Percentiles rank a stretch among this genome's conserved stretches.
These are phyloP conservation scores for Horisme vitalbata DNA, from an alignment of 2,888 invertebrate species.

Conservation along the genomic window DNA sequence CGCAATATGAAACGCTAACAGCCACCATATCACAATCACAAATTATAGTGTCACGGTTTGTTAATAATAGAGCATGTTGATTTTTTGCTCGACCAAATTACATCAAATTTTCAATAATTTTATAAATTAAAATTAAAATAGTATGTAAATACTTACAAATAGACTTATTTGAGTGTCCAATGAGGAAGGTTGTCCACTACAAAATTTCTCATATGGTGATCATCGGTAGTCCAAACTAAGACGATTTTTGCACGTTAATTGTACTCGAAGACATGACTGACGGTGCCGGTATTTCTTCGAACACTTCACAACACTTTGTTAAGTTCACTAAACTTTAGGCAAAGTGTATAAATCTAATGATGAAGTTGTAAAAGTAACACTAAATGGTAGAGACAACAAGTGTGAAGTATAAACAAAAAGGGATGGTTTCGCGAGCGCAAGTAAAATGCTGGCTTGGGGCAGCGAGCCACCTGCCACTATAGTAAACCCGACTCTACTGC, in stretches of 20 bases:
- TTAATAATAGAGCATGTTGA: constrained; percentile 17
- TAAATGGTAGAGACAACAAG: constrained; percentile 56
- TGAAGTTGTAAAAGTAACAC: constrained; percentile 40
- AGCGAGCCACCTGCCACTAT: constrained; percentile 72
- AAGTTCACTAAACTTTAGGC: constrained; percentile 41
- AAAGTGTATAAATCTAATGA: constrained; percentile 34
- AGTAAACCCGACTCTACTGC: constrained; percentile 75
- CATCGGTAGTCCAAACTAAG: constrained; percentile 54
- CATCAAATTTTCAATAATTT: no score
- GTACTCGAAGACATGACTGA: constrained; percentile 68
- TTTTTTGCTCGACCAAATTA: constrained; percentile 9
- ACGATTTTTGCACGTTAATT: constrained; percentile 73
- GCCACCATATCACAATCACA: constrained; percentile 15
- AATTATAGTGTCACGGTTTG: constrained; percentile 22
- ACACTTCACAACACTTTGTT: constrained; percentile 72
- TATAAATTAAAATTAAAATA: constrained; percentile 2
- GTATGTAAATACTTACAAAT: constrained; percentile 43
- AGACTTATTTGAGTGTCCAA: constrained; percentile 37
- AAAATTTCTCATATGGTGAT: constrained; percentile 56
- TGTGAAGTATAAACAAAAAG: constrained; percentile 68
- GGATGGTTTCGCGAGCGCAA: constrained; percentile 68
- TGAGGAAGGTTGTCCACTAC: constrained; percentile 43
- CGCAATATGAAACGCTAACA: constrained; percentile 22
- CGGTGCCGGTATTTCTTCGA: constrained; percentile 61
- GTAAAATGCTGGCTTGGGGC: constrained; percentile 50